A percentile compares a stretch with the other conserved stretches of the same genome.
phyloP scores from a whole-genome alignment of 2,797 vertebrate genomes.

The Rhodeus uyekii region DNA sequence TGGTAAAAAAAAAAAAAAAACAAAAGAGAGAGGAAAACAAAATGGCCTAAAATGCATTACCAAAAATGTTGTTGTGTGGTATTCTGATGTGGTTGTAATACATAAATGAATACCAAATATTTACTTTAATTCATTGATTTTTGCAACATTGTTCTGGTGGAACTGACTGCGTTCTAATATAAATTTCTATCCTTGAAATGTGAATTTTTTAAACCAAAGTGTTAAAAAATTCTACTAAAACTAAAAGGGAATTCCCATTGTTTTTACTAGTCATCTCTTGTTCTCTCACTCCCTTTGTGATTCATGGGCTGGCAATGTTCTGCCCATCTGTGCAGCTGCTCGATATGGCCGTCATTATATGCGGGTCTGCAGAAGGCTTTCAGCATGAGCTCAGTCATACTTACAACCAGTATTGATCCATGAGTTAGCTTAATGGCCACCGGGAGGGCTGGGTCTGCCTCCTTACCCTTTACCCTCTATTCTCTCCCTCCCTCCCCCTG shows the following conservation, averaged over 20 bases:
- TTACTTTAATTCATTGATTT: background rate
- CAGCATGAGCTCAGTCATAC: slow-evolving; percentile 65
- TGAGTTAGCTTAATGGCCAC: slow-evolving; percentile 74
- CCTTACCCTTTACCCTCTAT: slow-evolving; percentile 41
- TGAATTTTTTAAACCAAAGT: no score
- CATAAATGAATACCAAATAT: background rate
- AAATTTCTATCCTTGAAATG: no score
- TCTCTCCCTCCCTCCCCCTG: background rate
- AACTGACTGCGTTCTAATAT: no score
- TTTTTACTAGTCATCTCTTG: slow-evolving; percentile 14
- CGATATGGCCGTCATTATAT: slow-evolving; percentile 71
- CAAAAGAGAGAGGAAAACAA: no score
- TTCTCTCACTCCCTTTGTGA: slow-evolving; percentile 15
- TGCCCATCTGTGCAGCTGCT: slow-evolving; percentile 63
- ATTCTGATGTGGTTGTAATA: no score
- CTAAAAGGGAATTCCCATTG: slow-evolving; percentile 31
- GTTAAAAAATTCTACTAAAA: background rate
- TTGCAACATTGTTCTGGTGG: background rate
- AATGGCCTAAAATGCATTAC: background rate
- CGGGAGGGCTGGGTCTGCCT: slow-evolving; percentile 59
- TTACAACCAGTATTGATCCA: slow-evolving; percentile 75
- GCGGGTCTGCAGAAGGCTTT: slow-evolving; percentile 64
- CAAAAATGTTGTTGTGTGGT: background rate
- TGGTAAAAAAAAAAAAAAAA: no score
- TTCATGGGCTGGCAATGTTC: slow-evolving; percentile 12